Percentiles rank a stretch among this genome's conserved stretches.
phyloP scores from a whole-genome alignment of 92 coral and sea anemone species.

The Epizoanthus stellaris region DNA sequence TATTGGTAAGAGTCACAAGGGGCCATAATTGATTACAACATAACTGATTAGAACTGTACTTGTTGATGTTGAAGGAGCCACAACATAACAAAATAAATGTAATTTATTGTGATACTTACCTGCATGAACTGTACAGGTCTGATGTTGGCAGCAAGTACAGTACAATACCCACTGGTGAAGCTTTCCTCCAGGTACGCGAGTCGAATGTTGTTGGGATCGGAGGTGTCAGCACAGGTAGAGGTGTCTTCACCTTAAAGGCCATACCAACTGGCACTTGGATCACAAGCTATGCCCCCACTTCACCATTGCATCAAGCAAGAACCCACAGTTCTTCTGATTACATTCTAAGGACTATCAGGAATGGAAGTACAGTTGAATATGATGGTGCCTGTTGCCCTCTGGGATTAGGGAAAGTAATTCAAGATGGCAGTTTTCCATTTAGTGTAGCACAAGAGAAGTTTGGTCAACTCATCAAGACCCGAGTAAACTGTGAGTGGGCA shows the following conservation, averaged over 20 bases:
- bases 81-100: too few species aligned
- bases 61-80: too few species aligned
- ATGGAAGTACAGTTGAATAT: constrained; percentile 4
- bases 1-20: too few species aligned
- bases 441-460: constrained; percentile 38
- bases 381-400: constrained; percentile 46
- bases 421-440: constrained; percentile 52
- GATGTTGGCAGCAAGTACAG: not conserved
- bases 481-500: constrained; percentile 36
- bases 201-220: constrained; percentile 33
- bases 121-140: not conserved
- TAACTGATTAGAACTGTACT: too few species aligned
- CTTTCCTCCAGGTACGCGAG: constrained; percentile 21
- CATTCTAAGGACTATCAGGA: constrained; percentile 32
- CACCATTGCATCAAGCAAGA: too few species aligned
- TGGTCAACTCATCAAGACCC: constrained; percentile 6
- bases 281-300: constrained; percentile 35
- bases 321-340: constrained; percentile 36
- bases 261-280: constrained; percentile 37
- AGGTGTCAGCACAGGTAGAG: constrained; percentile 15
- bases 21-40: too few species aligned
- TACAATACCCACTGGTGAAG: constrained; percentile 16
- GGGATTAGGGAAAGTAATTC: constrained; percentile 47
- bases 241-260: constrained; percentile 20
- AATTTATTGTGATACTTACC: not conserved